These are phyloP conservation scores for Lerista edwardsae DNA, from an alignment of 2,797 vertebrate genomes.

Conservation along the genomic window DNA sequence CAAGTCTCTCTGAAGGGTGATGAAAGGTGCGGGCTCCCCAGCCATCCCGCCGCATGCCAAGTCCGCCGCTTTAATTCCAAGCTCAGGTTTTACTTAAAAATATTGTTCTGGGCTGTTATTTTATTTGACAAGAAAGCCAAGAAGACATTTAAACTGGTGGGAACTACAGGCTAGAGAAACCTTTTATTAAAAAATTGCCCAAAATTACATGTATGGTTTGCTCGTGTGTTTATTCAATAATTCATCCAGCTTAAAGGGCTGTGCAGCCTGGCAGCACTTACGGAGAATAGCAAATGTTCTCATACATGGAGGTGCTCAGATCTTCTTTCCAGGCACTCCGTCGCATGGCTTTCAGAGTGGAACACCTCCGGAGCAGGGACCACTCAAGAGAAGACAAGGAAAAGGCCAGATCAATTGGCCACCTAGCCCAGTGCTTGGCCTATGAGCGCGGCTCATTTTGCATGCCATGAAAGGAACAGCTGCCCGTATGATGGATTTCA, in stretches of 20 bases:
- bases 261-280: conserved; percentile 11
- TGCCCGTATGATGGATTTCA: background rate
- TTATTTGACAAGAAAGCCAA: conserved; percentile 46
- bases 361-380: background rate
- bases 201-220: conserved; percentile 37
- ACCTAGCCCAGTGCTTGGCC: background rate
- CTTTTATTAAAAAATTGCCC: conserved; percentile 43
- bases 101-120: conserved; percentile 36
- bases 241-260: conserved; percentile 1
- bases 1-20: conserved; percentile 3
- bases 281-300: background rate
- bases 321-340: background rate
- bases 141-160: conserved; percentile 46
- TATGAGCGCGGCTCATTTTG: background rate
- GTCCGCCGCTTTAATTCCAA: conserved; percentile 9
- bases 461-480: background rate
- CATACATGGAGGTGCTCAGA: background rate
- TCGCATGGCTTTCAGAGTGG: background rate
- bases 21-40: conserved; percentile 38
- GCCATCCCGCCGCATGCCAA: conserved; percentile 9
- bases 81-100: conserved; percentile 52
- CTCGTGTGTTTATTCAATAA: conserved; percentile 40
- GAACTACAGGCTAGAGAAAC: conserved; percentile 42
- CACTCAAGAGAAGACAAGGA: background rate
- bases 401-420: background rate